Conservation (phyloP, 2,888 invertebrate species). For the Lordiphosa fenestrarum region DNA sequence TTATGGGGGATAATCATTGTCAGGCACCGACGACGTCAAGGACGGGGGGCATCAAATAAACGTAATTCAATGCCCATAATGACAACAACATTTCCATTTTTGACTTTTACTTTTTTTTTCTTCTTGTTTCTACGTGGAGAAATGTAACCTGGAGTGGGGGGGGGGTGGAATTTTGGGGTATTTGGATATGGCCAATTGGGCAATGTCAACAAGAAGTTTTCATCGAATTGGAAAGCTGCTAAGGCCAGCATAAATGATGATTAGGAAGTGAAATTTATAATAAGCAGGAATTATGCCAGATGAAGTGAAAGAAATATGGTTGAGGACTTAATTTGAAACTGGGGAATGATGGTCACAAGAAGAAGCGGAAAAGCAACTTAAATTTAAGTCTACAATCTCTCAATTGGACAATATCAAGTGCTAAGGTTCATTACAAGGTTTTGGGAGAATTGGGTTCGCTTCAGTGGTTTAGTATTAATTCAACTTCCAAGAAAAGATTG, state of each 20-base stretch:
- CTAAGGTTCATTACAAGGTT: no score
- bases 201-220: constrained; percentile 54
- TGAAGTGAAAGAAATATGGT: no score
- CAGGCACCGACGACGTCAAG: constrained; percentile 23
- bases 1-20: constrained; percentile 64
- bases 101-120: constrained; percentile 17
- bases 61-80: constrained; percentile 72
- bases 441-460: no score
- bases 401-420: no score
- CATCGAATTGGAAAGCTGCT: constrained; percentile 22
- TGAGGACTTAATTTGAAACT: no score
- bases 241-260: constrained; percentile 27
- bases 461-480: no score
- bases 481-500: no score
- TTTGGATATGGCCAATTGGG: constrained; percentile 69
- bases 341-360: no score
- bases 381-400: no score
- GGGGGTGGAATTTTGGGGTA: constrained; percentile 38
- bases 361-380: no score
- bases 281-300: neutral
- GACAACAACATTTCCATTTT: constrained; percentile 69
- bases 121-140: constrained; percentile 7
- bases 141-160: constrained; percentile 6
- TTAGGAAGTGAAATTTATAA: constrained; percentile 13
- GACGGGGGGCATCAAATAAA: constrained; percentile 58